A percentile compares a stretch with the other conserved stretches of the same genome.
Evolutionary conservation across 2,888 invertebrate species (phyloP).

Genomic region (Ceramica pisi): DNA sequence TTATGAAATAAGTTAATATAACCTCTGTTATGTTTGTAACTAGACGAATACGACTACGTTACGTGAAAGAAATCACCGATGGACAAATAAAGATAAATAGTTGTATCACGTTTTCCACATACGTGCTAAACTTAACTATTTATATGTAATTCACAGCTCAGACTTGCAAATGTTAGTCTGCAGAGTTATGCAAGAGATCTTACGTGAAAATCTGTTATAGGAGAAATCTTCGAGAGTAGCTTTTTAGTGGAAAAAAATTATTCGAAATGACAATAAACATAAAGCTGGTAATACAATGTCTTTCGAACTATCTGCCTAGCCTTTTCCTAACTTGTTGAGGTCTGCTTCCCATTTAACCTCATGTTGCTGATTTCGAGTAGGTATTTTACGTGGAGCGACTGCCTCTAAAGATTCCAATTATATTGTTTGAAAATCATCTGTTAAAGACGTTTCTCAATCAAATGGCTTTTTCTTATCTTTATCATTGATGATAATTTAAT

Average conservation of each 20-base stretch:
- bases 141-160: constrained; percentile 40
- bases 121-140: constrained; percentile 34
- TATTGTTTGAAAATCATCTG: not conserved
- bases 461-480: not conserved
- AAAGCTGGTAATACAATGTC: not conserved
- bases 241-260: constrained; percentile 15
- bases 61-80: not conserved
- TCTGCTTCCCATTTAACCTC: not conserved
- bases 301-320: not conserved
- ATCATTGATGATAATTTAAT: not conserved
- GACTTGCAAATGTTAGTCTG: constrained; percentile 32
- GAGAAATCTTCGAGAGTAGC: constrained; percentile 49
- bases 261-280: constrained; percentile 5
- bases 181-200: constrained; percentile 39
- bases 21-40: not conserved
- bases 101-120: constrained; percentile 32
- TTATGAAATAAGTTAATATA: not conserved
- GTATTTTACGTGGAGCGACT: not conserved
- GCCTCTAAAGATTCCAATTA: too few relatives aligned
- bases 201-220: constrained; percentile 35
- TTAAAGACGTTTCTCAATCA: not conserved
- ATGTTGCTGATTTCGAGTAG: too few relatives aligned
- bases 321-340: too few relatives aligned
- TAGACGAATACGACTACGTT: not conserved
- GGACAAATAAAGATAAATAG: constrained; percentile 13